Evolutionary conservation across 2,888 invertebrate genomes (phyloP).

Genomic region (Lycocerus yunnanus): DNA sequence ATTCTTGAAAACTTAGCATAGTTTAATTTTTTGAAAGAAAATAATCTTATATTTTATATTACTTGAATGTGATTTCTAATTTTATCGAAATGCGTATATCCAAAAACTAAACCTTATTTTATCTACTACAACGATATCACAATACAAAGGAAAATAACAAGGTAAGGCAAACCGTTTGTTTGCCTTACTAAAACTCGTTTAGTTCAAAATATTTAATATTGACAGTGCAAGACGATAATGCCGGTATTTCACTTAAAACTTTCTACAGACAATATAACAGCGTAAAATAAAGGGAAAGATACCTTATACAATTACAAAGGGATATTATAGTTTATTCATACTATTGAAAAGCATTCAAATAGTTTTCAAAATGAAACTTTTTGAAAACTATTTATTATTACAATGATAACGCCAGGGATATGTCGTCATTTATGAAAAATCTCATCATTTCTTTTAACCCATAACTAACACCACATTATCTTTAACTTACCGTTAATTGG

Average conservation of each 20-base stretch:
- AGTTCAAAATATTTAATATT: slow-evolving; percentile 36
- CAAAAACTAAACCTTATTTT: not conserved
- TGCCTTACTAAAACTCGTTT: too few species aligned
- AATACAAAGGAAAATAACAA: slow-evolving; percentile 27
- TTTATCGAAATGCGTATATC: not conserved
- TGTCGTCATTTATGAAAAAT: too few species aligned
- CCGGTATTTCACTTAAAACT: slow-evolving; percentile 26
- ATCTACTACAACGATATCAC: slow-evolving; percentile 18
- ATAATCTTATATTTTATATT: not conserved
- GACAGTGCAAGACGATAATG: slow-evolving; percentile 34
- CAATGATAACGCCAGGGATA: too few species aligned
- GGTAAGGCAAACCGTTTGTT: slow-evolving; percentile 30
- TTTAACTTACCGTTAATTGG: too few species aligned
- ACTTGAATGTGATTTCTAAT: not conserved
- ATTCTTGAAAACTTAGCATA: too few species aligned
- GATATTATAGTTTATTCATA: not conserved
- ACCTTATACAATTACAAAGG: not conserved
- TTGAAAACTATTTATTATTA: too few species aligned
- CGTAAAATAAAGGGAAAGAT: not conserved
- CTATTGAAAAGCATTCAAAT: not conserved
- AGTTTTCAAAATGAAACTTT: not conserved
- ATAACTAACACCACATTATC: too few species aligned
- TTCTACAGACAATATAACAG: slow-evolving; percentile 12
- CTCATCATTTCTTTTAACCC: too few species aligned
- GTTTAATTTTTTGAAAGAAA: not conserved